phyloP scores from a whole-genome alignment of 2,113 vertebrate genomes.

The Mesitornis unicolor region DNA sequence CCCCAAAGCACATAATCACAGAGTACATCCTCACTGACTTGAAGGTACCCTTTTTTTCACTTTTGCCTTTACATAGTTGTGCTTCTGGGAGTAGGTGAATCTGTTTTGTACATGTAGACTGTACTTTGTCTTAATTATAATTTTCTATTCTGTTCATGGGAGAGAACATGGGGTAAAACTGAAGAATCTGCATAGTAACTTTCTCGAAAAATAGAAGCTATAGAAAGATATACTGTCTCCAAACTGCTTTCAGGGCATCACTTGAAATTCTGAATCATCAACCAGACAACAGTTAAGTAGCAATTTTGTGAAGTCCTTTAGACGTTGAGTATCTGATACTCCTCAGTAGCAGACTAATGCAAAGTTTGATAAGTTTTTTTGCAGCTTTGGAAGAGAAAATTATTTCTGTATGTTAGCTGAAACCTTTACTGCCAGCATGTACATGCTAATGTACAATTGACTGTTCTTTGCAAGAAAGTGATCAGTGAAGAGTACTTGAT shows the following conservation, averaged over 20 bases:
- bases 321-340: fast-evolving
- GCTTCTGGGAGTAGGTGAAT: slow-evolving; percentile 5
- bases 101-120: not conserved
- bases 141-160: not conserved
- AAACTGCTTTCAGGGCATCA: not conserved
- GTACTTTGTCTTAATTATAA: slow-evolving; percentile 27
- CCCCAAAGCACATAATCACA: slow-evolving; percentile 32
- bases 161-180: not conserved
- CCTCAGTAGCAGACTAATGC: not conserved
- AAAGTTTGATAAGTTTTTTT: not conserved
- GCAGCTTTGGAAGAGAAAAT: not conserved
- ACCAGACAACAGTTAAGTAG: not conserved
- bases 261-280: not conserved
- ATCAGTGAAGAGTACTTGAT: not conserved
- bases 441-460: not conserved
- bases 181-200: not conserved
- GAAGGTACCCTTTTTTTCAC: not conserved
- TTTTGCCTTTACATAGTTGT: not conserved
- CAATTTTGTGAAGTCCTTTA: not conserved
- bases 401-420: not conserved
- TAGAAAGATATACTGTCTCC: not conserved
- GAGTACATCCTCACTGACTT: not conserved
- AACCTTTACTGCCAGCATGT: not conserved
- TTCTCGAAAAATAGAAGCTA: slow-evolving; percentile 2
- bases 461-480: not conserved